Evolutionary conservation across 2,888 invertebrate species (phyloP), one percentile per base, ranked within the genome.

Genomic region (Sclerodermus sp.): DNA sequence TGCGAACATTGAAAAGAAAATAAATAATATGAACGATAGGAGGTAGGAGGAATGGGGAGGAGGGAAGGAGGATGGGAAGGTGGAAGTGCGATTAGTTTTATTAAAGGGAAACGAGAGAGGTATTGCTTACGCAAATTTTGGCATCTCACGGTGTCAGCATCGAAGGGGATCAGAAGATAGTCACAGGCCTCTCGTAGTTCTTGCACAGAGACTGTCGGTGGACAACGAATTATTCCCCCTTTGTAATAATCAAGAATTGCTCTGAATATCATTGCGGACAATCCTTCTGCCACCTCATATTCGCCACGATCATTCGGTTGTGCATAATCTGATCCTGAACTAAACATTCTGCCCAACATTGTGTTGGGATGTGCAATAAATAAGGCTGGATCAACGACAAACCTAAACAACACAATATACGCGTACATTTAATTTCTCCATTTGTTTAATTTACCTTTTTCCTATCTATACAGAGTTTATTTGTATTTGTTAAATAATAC

Each of bases 311-410:
- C 96, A 75, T 99, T 99, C 0, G 96, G 89, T 71, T 93, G 91
- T 0, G 93, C 92, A 78, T 96, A 93, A 67, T 91, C 96, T 60
- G 90, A 82, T 53, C 93, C 93, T 10, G 93, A 91, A 74, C 93
- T 93, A 71, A 97, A 97, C 97, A 97, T 97, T 66, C 96, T 87
- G n/a, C 98, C 99, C 30, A 99, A 82, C 97, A 99, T 97, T 0
- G 99, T 99, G 75, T 98, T 96, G 0, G 98, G 96, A 79, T 97
- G 93, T 1, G 93, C 91, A 9, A 92, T 90, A 71, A 99, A 93
- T 55, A 97, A 83, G 1, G 92, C 88, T 5, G 94, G 93, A 78
- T 97, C 96, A 16, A 97, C 89, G 40, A 97, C 89, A 77, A 96
- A 96, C 58, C 77, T 77, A 14, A 15, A n/a, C n/a, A n/a, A n/a